Percentiles rank a stretch among this genome's conserved stretches.
Evolutionary conservation across 2,888 invertebrate species (phyloP).

Genomic region (Blomia tropicalis): DNA sequence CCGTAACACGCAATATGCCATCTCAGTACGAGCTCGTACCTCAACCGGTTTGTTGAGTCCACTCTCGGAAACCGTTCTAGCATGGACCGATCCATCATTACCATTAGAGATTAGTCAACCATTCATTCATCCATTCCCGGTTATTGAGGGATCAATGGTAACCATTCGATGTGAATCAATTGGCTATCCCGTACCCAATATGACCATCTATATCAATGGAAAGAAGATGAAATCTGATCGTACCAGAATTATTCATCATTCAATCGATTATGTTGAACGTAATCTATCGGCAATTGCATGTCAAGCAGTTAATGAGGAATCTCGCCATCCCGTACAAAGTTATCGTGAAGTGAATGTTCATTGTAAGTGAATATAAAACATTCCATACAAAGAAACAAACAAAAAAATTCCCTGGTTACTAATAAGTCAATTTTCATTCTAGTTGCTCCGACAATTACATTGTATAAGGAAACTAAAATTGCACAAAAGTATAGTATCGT

Average conservation of each 20-base stretch:
- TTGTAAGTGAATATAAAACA: constrained; percentile 50
- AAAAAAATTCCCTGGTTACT: not conserved
- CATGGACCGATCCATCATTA: constrained; percentile 72
- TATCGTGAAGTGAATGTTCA: constrained; percentile 61
- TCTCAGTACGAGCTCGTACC: constrained; percentile 22
- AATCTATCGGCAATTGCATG: constrained; percentile 68
- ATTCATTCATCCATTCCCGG: constrained; percentile 62
- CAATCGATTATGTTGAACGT: constrained; percentile 39
- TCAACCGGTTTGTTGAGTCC: constrained; percentile 46
- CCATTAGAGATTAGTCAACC: constrained; percentile 61
- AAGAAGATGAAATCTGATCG: constrained; percentile 1
- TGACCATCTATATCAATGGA: constrained; percentile 62
- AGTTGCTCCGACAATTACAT: constrained; percentile 19
- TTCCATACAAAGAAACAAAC: not conserved
- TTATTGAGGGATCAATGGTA: constrained; percentile 69
- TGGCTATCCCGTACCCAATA: constrained; percentile 68
- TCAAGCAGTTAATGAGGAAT: constrained; percentile 72
- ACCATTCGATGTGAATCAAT: constrained; percentile 66
- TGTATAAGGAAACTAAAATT: constrained; percentile 8
- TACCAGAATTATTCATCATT: constrained; percentile 11
- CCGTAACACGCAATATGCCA: constrained; percentile 49
- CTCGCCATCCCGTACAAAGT: constrained; percentile 48
- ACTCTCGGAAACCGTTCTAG: constrained; percentile 62
- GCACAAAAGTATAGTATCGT: constrained; percentile 58
- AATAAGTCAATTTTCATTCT: not conserved